Percentiles rank a stretch among this genome's conserved stretches.
Conservation (phyloP, 1,140 invertebrate species). For the Aphis craccivora region DNA sequence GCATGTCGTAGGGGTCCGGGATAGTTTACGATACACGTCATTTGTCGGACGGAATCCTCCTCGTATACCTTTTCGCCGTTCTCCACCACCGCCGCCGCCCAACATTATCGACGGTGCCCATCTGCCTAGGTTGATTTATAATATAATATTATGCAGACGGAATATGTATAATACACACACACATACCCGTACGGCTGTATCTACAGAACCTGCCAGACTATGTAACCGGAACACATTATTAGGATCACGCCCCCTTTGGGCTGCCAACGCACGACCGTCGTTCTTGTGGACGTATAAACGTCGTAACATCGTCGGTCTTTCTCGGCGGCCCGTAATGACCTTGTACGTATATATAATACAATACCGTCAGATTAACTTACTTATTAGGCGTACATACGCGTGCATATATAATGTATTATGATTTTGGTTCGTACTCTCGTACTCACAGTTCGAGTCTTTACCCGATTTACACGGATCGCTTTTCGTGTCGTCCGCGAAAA, state of each 20-base stretch:
- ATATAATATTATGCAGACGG: slow-evolving; percentile 1
- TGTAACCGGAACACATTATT: slow-evolving; percentile 56
- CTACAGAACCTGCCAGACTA: slow-evolving; percentile 29
- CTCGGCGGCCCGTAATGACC: slow-evolving; percentile 1
- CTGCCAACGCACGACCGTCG: slow-evolving; percentile 24
- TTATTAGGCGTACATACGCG: background rate
- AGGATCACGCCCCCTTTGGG: slow-evolving; percentile 51
- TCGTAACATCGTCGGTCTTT: slow-evolving; percentile 5
- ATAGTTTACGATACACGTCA: slow-evolving; percentile 18
- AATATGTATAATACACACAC: background rate
- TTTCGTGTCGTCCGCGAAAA: background rate
- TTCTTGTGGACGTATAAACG: slow-evolving; percentile 10
- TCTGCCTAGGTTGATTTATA: slow-evolving; percentile 49
- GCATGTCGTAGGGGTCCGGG: background rate
- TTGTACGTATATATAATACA: slow-evolving; percentile 21
- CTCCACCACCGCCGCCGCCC: background rate
- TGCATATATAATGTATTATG: background rate
- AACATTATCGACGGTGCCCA: slow-evolving; percentile 15
- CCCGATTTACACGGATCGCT: background rate
- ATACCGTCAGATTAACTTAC: slow-evolving; percentile 23
- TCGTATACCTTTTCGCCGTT: slow-evolving; percentile 4
- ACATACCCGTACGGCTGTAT: background rate
- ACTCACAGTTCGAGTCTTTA: background rate
- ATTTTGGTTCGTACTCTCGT: background rate
- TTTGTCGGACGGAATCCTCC: background rate